Evolutionary conservation across 2,113 vertebrate genomes (phyloP), one percentile per base, ranked within the genome.

Genomic region (Stigmatopora nigra): DNA sequence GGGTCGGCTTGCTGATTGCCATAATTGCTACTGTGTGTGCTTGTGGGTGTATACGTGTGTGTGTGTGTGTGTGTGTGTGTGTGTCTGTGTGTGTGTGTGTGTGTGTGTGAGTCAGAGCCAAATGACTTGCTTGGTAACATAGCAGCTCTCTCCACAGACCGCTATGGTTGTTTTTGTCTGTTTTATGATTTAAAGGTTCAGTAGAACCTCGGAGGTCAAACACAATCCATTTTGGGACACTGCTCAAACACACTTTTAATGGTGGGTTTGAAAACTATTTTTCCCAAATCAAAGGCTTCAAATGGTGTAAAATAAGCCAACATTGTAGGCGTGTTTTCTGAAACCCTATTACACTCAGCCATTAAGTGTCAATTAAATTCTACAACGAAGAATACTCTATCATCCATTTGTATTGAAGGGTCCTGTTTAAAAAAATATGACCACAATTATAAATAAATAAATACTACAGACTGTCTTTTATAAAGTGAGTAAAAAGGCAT

Each of bases 1-100:
- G 97, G 93, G 93, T 92, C 94, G 93, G 95, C 92, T 93, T 92
- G 92, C 94, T 97, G 95, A 98, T 96, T 95, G 92, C 82, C 87
- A 92, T 97, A 98, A 98, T 98, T 97, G 93, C 93, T 93, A 91
- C 94, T 97, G 93, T 95, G 94, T 94, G 89, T 91, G 77, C 62
- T 46, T 69, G 38, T 77, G 58, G 71, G 70, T 65, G 72, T 35
- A 67, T 68, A 78, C 52, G 69, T 68, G 79, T 65, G 65, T 68
- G 63, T 65, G 65, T 62, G 68, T 31, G 71, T 65, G 72, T 35
- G 65, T 68, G 78, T 56, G 69, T 68, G 79, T 65, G 65, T 68
- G 63, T 65, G 65, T 62, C 66, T 31, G 71, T 97, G 93, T 95
- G 94, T 94, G 89, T 91, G 77, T 60, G 44, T 69, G 38, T 77